These are phyloP conservation scores for Bellardia pandia DNA, from an alignment of 2,888 invertebrate species.

Conservation along the genomic window DNA sequence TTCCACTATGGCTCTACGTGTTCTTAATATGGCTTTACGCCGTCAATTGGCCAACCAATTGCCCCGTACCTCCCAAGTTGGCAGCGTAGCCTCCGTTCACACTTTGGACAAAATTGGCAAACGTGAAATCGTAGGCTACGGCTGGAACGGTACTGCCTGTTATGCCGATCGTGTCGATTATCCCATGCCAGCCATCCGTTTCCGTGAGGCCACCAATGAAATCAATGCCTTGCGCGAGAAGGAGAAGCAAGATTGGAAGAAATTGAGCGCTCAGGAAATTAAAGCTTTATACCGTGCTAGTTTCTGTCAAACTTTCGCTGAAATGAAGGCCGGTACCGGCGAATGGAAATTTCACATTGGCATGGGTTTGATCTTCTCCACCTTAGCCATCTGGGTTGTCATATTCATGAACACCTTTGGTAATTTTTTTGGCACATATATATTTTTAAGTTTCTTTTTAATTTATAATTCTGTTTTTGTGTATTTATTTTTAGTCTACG, in stretches of 20 bases:
- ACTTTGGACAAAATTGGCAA: constrained; percentile 88
- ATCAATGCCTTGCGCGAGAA: constrained; percentile 92
- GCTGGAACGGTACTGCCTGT: constrained; percentile 91
- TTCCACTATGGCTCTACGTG: constrained; percentile 80
- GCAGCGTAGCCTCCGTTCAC: constrained; percentile 81
- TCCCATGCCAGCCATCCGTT: constrained; percentile 96
- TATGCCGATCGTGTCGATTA: constrained; percentile 92
- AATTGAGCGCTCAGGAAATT: constrained; percentile 94
- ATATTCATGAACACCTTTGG: constrained; percentile 82
- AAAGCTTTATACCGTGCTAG: constrained; percentile 96
- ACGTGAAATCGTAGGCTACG: constrained; percentile 95
- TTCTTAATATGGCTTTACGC: constrained; percentile 79
- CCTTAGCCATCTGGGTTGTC: constrained; percentile 79
- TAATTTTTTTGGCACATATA: constrained; percentile 67
- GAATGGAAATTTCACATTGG: constrained; percentile 86
- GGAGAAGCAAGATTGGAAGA: constrained; percentile 99
- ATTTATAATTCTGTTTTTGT: constrained; percentile 6
- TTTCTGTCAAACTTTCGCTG: constrained; percentile 97
- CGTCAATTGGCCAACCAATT: constrained; percentile 78
- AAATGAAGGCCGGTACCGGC: constrained; percentile 87
- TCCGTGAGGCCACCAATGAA: constrained; percentile 91
- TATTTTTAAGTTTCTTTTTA: neutral
- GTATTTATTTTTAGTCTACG: constrained; percentile 84
- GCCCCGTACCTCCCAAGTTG: constrained; percentile 77
- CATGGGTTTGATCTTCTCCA: constrained; percentile 79